These are phyloP conservation scores for Anser cygnoides DNA, from an alignment of 2,113 vertebrate species.

Conservation along the genomic window DNA sequence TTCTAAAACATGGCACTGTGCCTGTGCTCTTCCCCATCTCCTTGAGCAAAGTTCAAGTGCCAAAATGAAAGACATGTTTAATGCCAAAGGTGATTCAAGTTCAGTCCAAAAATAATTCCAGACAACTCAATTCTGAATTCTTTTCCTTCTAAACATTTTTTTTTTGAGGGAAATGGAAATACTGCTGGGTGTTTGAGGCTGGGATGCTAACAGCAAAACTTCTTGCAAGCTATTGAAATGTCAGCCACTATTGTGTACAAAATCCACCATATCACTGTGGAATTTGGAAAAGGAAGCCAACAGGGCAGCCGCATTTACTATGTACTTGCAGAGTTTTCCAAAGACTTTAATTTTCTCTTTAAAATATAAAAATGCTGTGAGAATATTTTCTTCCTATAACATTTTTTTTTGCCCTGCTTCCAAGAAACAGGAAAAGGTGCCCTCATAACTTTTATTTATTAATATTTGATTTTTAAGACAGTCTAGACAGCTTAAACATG, in stretches of 20 bases:
- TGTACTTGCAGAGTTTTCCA: slow-evolving; percentile 9
- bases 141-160: slow-evolving; percentile 46
- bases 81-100: slow-evolving; percentile 66
- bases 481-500: neutral
- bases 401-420: neutral
- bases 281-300: slow-evolving; percentile 46
- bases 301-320: neutral
- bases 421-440: neutral
- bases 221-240: slow-evolving; percentile 34
- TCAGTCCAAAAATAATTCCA: slow-evolving; percentile 69
- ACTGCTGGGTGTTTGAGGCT: neutral
- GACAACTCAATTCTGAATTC: slow-evolving; percentile 50
- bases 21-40: slow-evolving; percentile 54
- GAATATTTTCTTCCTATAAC: neutral
- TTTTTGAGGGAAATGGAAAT: neutral
- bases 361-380: neutral
- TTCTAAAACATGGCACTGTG: slow-evolving; percentile 51
- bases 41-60: slow-evolving; percentile 53
- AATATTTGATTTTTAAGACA: neutral
- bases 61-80: slow-evolving; percentile 55
- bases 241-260: slow-evolving; percentile 26
- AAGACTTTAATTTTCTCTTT: neutral
- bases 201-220: slow-evolving; percentile 23
- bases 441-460: neutral
- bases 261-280: slow-evolving; percentile 12